Percentiles rank a stretch among this genome's conserved stretches.
phyloP scores from a whole-genome alignment of 2,113 vertebrate species.

The Mystacornis crossleyi region DNA sequence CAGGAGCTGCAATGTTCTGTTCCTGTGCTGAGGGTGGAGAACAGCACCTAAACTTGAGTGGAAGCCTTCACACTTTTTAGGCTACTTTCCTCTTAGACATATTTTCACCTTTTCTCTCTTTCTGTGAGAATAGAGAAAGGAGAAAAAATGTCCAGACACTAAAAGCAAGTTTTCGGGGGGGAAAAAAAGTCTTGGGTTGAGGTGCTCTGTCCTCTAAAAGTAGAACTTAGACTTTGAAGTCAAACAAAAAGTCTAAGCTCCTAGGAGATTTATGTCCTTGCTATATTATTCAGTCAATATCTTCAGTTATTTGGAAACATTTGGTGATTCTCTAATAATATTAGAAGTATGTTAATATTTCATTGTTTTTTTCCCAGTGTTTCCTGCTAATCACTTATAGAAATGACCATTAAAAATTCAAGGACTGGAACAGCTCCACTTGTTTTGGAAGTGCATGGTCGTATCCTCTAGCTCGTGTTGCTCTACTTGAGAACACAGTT shows the following conservation, averaged over 20 bases:
- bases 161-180: background rate
- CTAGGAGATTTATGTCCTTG: background rate
- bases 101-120: background rate
- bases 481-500: background rate
- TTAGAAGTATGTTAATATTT: conserved; percentile 22
- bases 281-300: conserved; percentile 45
- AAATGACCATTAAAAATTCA: conserved; percentile 25
- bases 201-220: background rate
- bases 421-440: background rate
- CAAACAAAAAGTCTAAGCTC: background rate
- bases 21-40: background rate
- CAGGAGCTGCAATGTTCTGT: background rate
- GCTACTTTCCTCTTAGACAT: background rate
- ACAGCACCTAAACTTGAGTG: background rate
- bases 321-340: conserved; percentile 21
- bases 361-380: background rate
- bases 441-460: background rate
- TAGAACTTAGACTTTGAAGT: background rate
- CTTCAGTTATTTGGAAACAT: conserved; percentile 23
- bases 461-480: background rate
- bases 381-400: background rate
- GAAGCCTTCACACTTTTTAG: background rate
- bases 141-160: background rate
- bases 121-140: background rate
- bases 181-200: background rate